Base-by-base conservation (phyloP, 2,888 invertebrate species). In the Tethea ocularis region DNA sequence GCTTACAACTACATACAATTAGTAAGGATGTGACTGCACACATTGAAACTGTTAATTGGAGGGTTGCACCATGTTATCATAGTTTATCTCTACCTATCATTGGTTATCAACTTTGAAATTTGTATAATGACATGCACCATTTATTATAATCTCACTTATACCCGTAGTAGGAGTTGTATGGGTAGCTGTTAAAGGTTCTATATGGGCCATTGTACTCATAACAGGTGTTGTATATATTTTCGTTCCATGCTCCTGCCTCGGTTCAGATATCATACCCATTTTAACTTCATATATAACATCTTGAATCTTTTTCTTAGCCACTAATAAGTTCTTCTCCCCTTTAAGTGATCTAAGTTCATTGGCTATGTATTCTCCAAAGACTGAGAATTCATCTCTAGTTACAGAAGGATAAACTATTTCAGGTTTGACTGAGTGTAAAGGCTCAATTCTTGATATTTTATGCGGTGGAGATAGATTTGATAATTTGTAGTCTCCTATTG, bases 271-370 rank as follows among this genome's bases (percentile, higher is more conserved):
- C 75, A 94, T 90, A 17, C 93, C 93, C 94, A 94, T 94, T 79
- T 94, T 94, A 0, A 94, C 94, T 71, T 94, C 94, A 79, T 94
- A 94, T 69, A 94, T 93, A 13, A 93, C 92, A 70, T 94, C 94
- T 71, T 94, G 94, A 61, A 94, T 94, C 75, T 94, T 94, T 72
- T 94, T 94, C 72, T 94, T 94, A 0, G 94, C 91, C 4, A 94
- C 87, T 6, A 94, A 77, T 13, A 94, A 76, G 61, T 94, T 93
- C 69, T 94, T 94, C 53, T 94, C 90, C 22, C 93, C 94, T 76
- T 90, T 92, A 20, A 94, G 82, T 41, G 93, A 93, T 7, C 95
- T 84, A 67, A 94, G 82, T 74, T 94, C 94, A 72, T 94, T 94
- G 1, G 94, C 94, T 58, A 95, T 84, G 64, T 94, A 94, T 81